Conservation (phyloP, 2,888 invertebrate species). For the Cremastinae sp. region DNA sequence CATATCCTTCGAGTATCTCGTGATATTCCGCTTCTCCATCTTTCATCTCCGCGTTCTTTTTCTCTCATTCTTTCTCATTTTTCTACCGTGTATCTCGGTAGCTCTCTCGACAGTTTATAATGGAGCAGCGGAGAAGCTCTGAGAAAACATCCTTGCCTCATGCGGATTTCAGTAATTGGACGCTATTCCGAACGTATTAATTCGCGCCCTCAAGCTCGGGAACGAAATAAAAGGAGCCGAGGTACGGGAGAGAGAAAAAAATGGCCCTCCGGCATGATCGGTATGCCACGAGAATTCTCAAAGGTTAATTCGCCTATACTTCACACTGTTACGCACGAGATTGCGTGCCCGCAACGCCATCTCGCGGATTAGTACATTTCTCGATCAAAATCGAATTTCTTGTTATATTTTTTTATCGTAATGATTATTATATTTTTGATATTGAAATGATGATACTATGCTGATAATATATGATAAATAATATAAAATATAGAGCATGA, state of each 20-base stretch:
- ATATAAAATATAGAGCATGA: no score
- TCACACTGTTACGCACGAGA: conserved; percentile 37
- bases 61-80: conserved; percentile 1
- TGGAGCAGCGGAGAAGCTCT: conserved; percentile 38
- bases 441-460: no score
- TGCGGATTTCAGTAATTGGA: conserved; percentile 59
- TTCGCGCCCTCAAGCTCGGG: conserved; percentile 55
- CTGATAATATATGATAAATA: no score
- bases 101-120: conserved; percentile 50
- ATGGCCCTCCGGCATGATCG: conserved; percentile 51
- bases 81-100: conserved; percentile 48
- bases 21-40: conserved; percentile 29
- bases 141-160: conserved; percentile 45
- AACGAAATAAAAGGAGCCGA: conserved; percentile 4
- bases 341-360: conserved; percentile 39
- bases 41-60: no score
- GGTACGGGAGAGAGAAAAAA: neutral
- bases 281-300: conserved; percentile 59
- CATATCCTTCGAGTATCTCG: conserved; percentile 30
- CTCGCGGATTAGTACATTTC: conserved; percentile 42
- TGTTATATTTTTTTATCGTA: no score
- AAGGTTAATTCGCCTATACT: neutral
- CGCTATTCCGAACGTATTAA: conserved; percentile 62
- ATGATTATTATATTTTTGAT: no score
- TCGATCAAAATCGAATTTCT: neutral